phyloP scores from a whole-genome alignment of 2,113 vertebrate species.

The Cisticola juncidis region DNA sequence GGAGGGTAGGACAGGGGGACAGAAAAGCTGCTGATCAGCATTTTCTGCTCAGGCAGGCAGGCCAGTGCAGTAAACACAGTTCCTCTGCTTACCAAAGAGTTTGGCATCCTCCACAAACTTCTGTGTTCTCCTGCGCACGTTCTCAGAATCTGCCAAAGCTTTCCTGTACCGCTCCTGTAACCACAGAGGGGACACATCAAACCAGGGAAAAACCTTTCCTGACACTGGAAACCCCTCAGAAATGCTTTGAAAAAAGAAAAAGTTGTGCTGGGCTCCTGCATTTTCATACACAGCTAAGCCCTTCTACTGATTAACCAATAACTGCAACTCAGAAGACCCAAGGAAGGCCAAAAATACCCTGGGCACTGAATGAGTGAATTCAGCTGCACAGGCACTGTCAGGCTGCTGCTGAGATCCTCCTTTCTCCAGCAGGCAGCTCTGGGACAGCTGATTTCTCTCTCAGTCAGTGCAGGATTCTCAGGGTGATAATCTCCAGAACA shows the following conservation, averaged over 20 bases:
- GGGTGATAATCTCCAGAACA: background rate
- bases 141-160: constrained; percentile 81
- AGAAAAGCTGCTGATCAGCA: background rate
- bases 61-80: background rate
- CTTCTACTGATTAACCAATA: background rate
- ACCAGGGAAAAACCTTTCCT: background rate
- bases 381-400: background rate
- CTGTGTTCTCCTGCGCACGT: constrained; percentile 81
- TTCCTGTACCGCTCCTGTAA: constrained; percentile 78
- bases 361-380: background rate
- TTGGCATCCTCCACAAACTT: constrained; percentile 91
- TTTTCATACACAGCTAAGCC: background rate
- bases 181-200: background rate
- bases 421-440: background rate
- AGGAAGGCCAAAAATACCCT: background rate
- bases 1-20: background rate
- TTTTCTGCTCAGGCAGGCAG: background rate
- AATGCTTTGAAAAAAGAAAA: background rate
- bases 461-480: background rate
- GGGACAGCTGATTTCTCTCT: background rate
- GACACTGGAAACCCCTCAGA: background rate
- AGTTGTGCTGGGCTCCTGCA: background rate
- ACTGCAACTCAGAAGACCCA: background rate
- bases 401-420: background rate
- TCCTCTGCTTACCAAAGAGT: constrained; percentile 79